Conservation (phyloP, 2,888 invertebrate species). For the Seira musarum region DNA sequence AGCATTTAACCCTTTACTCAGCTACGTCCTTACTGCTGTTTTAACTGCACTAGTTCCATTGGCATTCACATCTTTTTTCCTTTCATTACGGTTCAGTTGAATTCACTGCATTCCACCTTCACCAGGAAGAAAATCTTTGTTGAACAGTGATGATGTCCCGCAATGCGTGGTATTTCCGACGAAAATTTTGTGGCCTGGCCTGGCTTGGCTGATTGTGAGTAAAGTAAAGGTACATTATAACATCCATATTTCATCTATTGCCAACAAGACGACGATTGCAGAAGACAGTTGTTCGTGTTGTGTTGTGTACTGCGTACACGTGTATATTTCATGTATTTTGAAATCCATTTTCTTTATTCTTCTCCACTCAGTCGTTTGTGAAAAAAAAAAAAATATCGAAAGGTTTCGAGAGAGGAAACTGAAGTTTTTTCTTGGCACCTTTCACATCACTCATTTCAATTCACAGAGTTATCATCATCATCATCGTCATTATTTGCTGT, state of each 20-base stretch:
- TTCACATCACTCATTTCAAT: neutral
- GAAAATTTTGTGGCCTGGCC: constrained; percentile 16
- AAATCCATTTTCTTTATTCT: constrained; percentile 32
- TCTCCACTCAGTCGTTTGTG: neutral
- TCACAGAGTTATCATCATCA: neutral
- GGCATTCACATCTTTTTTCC: neutral
- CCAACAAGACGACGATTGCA: neutral
- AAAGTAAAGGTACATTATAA: neutral
- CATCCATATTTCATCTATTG: neutral
- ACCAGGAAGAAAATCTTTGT: constrained; percentile 25
- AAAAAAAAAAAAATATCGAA: neutral
- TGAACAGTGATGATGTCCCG: constrained; percentile 30
- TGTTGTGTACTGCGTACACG: constrained; percentile 7
- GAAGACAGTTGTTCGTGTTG: neutral
- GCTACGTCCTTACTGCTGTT: too few species aligned
- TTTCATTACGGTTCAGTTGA: neutral
- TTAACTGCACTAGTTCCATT: too few species aligned
- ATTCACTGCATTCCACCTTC: neutral
- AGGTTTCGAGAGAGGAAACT: neutral
- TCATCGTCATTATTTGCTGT: neutral
- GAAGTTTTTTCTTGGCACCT: neutral
- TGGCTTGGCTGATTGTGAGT: too few species aligned
- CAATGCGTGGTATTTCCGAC: constrained; percentile 20
- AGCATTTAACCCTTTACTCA: too few species aligned
- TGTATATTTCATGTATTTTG: constrained; percentile 18